phyloP scores from a whole-genome alignment of 2,113 vertebrate species.

The Heterotilapia buettikoferi region DNA sequence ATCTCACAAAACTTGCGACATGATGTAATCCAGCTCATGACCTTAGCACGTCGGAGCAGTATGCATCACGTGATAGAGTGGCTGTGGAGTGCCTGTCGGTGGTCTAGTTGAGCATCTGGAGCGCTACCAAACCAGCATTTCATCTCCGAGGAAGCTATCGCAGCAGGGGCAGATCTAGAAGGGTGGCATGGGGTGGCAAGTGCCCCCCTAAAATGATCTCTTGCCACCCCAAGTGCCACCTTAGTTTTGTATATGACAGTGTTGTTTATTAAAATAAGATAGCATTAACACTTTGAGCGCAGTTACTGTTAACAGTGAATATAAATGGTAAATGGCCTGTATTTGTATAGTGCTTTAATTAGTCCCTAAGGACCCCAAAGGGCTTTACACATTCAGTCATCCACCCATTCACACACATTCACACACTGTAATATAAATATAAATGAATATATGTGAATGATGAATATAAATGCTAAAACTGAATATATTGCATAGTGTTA shows the following conservation, averaged over 20 bases:
- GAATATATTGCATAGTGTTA: background rate
- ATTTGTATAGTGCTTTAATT: no score
- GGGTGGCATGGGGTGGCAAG: background rate
- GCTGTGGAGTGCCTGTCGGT: accelerated
- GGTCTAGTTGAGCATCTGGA: background rate
- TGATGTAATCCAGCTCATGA: background rate
- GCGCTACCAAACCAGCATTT: background rate
- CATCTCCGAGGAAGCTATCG: background rate
- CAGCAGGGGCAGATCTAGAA: background rate
- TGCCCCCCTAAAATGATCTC: background rate
- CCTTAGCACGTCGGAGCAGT: accelerated
- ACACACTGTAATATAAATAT: no score
- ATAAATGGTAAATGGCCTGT: background rate
- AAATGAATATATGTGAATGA: no score
- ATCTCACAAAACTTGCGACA: no score
- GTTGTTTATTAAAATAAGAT: background rate
- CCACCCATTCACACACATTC: no score
- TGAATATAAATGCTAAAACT: no score
- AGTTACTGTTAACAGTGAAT: background rate
- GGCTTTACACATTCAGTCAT: no score
- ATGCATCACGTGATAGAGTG: background rate
- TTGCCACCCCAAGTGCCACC: background rate
- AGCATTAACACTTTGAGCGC: background rate
- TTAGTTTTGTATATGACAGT: background rate
- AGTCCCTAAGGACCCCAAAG: no score